Evolutionary conservation across 2,113 vertebrate species (phyloP), one percentile per base, ranked within the genome.

Genomic region (Psophia crepitans): DNA sequence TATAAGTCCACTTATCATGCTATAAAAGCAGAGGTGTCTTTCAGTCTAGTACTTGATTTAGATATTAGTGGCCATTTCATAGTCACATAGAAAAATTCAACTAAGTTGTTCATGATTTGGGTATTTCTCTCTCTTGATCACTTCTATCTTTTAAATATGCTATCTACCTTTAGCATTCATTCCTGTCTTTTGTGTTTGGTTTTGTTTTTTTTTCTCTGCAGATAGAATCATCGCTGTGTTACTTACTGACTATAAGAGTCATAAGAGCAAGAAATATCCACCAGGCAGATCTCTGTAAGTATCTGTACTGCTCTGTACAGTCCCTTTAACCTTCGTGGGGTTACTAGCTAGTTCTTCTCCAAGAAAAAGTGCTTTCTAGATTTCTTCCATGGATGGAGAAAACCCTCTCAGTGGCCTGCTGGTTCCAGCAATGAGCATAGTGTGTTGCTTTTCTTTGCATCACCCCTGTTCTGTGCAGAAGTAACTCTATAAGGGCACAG

Each of bases 201-300:
- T 21, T 41, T 19, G 7, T 21, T n/a, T 37, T 63, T 0, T 71
- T 64, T 19, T 1, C 46, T 33, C 26, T 66, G 11, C 91, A 98
- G 97, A 43, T 8, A 89, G 87, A 95, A 71, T 61, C 87, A 46
- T 95, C 96, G 78, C 77, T 15, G 4, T 98, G 97, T 92, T 94
- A 96, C 54, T 90, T 97, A 66, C 89, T 98, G 68, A 96, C 94
- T 56, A 3, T 98, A 92, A 96, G 96, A 96, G 64, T 96, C 48
- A 96, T 98, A 91, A 93, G 96, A 94, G 97, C 94, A 78, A 98
- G 82, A 81, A 98, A 98, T 79, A 87, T 98, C 60, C 94, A 90
- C 43, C 70, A 32, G 56, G 78, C 94, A 81, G 97, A 97, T 84
- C 74, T 86, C 57, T 81, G 97, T 97, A 85, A 97, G 97, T 97